A percentile compares a stretch with the other conserved stretches of the same genome.
These are phyloP conservation scores for Elgonia sp. DNA, from an alignment of 2,888 invertebrate genomes.

Conservation along the genomic window DNA sequence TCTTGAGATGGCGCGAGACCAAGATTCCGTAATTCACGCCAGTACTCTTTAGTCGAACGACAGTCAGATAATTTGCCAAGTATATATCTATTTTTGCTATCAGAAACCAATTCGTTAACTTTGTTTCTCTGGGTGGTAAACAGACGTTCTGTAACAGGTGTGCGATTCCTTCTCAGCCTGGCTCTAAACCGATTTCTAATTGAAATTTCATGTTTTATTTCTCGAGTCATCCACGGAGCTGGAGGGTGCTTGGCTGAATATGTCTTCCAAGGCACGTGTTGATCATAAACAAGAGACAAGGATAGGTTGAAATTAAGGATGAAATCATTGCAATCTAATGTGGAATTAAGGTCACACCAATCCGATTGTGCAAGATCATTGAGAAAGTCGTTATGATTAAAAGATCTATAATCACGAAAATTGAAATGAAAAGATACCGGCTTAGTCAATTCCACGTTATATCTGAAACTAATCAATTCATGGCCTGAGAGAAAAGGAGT, in stretches of 20 bases:
- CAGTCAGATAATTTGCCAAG: background rate
- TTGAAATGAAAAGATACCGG: too few species aligned
- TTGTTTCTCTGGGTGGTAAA: background rate
- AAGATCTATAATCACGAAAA: too few species aligned
- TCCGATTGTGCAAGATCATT: too few species aligned
- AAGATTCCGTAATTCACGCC: background rate
- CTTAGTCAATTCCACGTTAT: too few species aligned
- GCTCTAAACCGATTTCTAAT: background rate
- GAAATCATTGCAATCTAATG: too few species aligned
- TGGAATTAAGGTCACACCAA: too few species aligned
- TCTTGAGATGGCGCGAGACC: background rate
- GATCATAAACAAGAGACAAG: too few species aligned
- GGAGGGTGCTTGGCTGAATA: background rate
- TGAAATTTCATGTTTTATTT: background rate
- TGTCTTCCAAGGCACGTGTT: background rate
- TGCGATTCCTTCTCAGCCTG: background rate
- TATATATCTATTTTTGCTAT: background rate
- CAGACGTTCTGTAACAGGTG: background rate
- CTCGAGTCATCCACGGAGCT: background rate
- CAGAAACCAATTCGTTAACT: background rate
- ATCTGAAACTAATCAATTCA: background rate
- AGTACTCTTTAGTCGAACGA: background rate
- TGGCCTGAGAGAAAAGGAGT: too few species aligned
- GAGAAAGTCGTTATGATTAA: too few species aligned
- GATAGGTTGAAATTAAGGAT: too few species aligned